phyloP scores from a whole-genome alignment of 2,888 invertebrate species.

The Gonocerus acuteangulatus region DNA sequence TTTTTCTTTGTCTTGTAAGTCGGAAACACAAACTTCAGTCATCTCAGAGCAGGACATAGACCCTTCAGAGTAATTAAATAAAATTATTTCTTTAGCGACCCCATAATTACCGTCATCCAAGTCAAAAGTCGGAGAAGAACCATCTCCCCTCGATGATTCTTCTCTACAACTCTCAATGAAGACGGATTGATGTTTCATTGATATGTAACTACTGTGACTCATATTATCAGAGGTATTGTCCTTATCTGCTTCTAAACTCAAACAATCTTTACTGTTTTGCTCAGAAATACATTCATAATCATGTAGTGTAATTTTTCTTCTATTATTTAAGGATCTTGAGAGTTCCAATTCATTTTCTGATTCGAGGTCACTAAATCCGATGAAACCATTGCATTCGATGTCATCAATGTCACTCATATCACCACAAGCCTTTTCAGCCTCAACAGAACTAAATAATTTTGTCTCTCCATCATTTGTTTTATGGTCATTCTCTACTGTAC shows the following conservation, averaged over 20 bases:
- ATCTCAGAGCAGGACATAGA: neutral
- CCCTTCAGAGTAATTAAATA: constrained; percentile 16
- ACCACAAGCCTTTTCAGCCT: neutral
- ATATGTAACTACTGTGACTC: constrained; percentile 1
- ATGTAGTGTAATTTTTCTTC: too few relatives aligned
- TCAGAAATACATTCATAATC: too few relatives aligned
- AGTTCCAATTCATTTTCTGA: neutral
- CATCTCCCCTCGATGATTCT: too few relatives aligned
- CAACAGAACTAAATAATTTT: neutral
- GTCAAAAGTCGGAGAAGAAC: neutral
- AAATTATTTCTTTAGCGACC: constrained; percentile 16
- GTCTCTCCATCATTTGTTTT: neutral
- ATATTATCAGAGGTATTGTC: neutral
- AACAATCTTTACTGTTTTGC: constrained; percentile 3
- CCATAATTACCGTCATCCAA: constrained; percentile 10
- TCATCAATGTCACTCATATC: constrained; percentile 1
- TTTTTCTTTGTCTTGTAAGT: constrained; percentile 4
- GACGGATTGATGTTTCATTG: too few relatives aligned
- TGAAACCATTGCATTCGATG: constrained; percentile 8
- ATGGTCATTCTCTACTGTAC: neutral
- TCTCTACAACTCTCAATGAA: too few relatives aligned
- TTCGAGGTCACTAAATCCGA: constrained; percentile 10
- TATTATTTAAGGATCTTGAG: too few relatives aligned
- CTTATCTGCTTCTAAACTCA: constrained; percentile 4
- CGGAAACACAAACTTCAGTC: neutral